Conservation (phyloP, 1,140 invertebrate species). For the Drosophila aff. region DNA sequence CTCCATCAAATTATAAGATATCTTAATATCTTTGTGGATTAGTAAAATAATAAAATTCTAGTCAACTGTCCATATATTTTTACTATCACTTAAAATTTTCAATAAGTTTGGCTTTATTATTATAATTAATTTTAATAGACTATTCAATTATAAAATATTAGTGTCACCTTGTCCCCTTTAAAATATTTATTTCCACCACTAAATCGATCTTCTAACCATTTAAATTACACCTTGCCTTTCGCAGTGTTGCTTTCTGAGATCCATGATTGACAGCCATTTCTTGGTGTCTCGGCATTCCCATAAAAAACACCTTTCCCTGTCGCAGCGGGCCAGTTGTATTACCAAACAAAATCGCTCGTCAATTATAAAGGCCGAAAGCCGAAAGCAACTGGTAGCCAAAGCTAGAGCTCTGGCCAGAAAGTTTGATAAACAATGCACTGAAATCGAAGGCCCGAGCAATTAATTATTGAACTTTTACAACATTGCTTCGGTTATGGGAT, state of each 20-base stretch:
- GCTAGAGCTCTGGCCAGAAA: slow-evolving; percentile 19
- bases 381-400: slow-evolving; percentile 35
- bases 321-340: slow-evolving; percentile 43
- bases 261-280: slow-evolving; percentile 43
- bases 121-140: too few species aligned
- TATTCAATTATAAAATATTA: neutral
- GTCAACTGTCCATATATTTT: neutral
- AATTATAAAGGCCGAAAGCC: slow-evolving; percentile 46
- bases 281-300: slow-evolving; percentile 33
- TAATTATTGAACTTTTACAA: slow-evolving; percentile 81
- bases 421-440: slow-evolving; percentile 61
- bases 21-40: too few species aligned
- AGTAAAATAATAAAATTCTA: too few species aligned
- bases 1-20: too few species aligned
- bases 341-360: slow-evolving; percentile 65
- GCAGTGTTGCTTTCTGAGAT: slow-evolving; percentile 17
- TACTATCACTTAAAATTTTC: neutral
- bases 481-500: slow-evolving; percentile 42
- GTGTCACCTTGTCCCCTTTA: too few species aligned
- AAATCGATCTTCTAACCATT: neutral
- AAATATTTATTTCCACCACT: neutral
- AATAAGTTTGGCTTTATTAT: too few species aligned
- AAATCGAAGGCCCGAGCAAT: slow-evolving; percentile 67
- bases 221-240: neutral
- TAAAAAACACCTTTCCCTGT: slow-evolving; percentile 44